Conservation (phyloP, 2,797 vertebrate species). For the Sylvia borin region DNA sequence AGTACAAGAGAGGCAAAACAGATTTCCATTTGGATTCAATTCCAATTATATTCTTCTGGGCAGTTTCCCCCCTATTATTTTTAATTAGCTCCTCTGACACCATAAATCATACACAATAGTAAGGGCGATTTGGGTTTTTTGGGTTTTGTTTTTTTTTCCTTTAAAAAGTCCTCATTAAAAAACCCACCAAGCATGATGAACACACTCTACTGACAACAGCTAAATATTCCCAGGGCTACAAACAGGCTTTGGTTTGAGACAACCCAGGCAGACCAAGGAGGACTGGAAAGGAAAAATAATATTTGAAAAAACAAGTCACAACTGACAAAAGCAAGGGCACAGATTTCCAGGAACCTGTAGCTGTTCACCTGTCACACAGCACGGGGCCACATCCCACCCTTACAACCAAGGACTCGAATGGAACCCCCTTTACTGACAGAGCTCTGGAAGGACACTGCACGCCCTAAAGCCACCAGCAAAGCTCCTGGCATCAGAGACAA, state of each 20-base stretch:
- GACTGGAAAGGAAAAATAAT: not conserved
- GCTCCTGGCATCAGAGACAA: not conserved
- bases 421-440: not conserved
- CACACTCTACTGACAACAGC: not conserved
- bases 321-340: not conserved
- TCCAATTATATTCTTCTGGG: not conserved
- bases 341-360: not conserved
- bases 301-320: not conserved
- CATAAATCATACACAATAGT: not conserved
- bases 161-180: not conserved
- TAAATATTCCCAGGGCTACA: not conserved
- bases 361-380: not conserved
- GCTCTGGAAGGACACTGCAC: fast-evolving
- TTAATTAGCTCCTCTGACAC: conserved; percentile 50
- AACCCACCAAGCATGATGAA: not conserved
- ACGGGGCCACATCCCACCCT: fast-evolving
- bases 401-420: not conserved
- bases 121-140: not conserved
- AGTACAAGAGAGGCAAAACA: not conserved
- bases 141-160: not conserved
- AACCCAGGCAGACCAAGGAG: not conserved
- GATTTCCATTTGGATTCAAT: not conserved
- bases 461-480: not conserved
- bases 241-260: not conserved
- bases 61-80: conserved; percentile 27